These are phyloP conservation scores for Hiodon tergisus DNA, from an alignment of 2,113 vertebrate genomes.

Conservation along the genomic window DNA sequence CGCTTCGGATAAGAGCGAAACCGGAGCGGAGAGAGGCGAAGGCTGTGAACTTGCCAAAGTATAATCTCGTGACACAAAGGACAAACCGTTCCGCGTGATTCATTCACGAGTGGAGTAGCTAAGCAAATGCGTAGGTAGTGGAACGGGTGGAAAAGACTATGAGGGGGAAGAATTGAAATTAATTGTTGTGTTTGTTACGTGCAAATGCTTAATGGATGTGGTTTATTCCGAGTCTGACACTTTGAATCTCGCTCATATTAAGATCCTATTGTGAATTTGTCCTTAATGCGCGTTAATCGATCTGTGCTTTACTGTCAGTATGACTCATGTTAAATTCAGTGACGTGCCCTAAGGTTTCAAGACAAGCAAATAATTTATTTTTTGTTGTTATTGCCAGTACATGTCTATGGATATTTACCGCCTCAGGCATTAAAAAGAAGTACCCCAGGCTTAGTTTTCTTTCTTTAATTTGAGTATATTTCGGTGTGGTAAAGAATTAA, in stretches of 20 bases:
- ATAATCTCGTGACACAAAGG: slow-evolving; percentile 38
- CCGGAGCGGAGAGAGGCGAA: too few species aligned
- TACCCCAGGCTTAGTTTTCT: slow-evolving; percentile 52
- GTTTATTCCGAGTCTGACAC: slow-evolving; percentile 46
- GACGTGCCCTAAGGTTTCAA: slow-evolving; percentile 7
- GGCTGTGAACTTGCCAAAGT: not conserved
- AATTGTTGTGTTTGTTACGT: slow-evolving; percentile 50
- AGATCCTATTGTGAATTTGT: slow-evolving; percentile 47
- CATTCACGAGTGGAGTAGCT: slow-evolving; percentile 34
- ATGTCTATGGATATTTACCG: not conserved
- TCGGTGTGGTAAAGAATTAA: slow-evolving; percentile 31
- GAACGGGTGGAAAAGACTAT: slow-evolving; percentile 31
- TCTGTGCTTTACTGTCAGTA: slow-evolving; percentile 44
- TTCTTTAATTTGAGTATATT: slow-evolving; percentile 44
- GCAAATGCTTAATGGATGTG: slow-evolving; percentile 48
- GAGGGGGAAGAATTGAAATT: slow-evolving; percentile 37
- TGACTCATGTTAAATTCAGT: slow-evolving; percentile 44
- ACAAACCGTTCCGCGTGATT: slow-evolving; percentile 51
- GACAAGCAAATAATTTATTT: not conserved
- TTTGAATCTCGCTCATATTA: slow-evolving; percentile 56
- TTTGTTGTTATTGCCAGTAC: slow-evolving; percentile 4
- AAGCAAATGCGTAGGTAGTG: slow-evolving; percentile 37
- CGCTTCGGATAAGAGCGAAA: too few species aligned
- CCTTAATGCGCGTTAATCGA: slow-evolving; percentile 45
- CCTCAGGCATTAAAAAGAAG: slow-evolving; percentile 1